A percentile compares a stretch with the other conserved stretches of the same genome.
These are phyloP conservation scores for Microctenopoma lineatum DNA, from an alignment of 2,797 vertebrate species.

Conservation along the genomic window DNA sequence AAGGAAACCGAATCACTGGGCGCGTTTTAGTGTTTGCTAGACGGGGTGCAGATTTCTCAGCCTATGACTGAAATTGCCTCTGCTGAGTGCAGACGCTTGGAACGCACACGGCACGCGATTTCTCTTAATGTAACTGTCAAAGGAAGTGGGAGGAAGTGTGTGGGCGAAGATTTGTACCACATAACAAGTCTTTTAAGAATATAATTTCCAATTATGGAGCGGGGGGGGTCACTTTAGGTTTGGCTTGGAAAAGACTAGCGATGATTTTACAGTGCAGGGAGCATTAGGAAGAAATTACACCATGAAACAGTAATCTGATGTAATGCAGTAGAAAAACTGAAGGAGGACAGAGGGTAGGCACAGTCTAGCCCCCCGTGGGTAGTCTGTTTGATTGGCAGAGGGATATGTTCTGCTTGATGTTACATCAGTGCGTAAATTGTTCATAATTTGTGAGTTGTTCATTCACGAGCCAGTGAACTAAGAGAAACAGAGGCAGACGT, in stretches of 20 bases:
- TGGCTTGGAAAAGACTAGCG: slow-evolving; percentile 47
- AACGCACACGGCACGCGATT: slow-evolving; percentile 40
- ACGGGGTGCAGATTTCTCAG: slow-evolving; percentile 31
- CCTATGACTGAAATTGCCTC: slow-evolving; percentile 27
- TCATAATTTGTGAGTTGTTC: slow-evolving; percentile 9
- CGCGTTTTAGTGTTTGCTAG: slow-evolving; percentile 14
- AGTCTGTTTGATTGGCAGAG: slow-evolving; percentile 32
- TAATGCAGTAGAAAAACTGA: slow-evolving; percentile 47
- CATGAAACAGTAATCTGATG: slow-evolving; percentile 56
- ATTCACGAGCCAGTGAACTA: slow-evolving; percentile 16
- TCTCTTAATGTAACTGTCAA: slow-evolving; percentile 42
- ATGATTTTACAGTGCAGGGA: slow-evolving; percentile 46
- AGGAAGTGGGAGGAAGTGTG: slow-evolving; percentile 25
- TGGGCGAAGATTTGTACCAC: slow-evolving; percentile 33
- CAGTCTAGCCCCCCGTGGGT: slow-evolving; percentile 43
- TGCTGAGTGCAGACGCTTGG: slow-evolving; percentile 31
- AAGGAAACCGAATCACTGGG: slow-evolving; percentile 9
- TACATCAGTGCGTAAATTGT: slow-evolving; percentile 13
- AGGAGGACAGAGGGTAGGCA: slow-evolving; percentile 39
- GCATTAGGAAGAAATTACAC: slow-evolving; percentile 43
- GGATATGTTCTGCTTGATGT: slow-evolving; percentile 24
- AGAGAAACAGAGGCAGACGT: slow-evolving; percentile 1
- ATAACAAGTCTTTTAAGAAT: slow-evolving; percentile 53
- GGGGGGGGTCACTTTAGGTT: slow-evolving; percentile 22
- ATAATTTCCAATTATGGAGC: slow-evolving; percentile 58